phyloP scores from a whole-genome alignment of 2,113 vertebrate genomes.

The Verasper variegatus region DNA sequence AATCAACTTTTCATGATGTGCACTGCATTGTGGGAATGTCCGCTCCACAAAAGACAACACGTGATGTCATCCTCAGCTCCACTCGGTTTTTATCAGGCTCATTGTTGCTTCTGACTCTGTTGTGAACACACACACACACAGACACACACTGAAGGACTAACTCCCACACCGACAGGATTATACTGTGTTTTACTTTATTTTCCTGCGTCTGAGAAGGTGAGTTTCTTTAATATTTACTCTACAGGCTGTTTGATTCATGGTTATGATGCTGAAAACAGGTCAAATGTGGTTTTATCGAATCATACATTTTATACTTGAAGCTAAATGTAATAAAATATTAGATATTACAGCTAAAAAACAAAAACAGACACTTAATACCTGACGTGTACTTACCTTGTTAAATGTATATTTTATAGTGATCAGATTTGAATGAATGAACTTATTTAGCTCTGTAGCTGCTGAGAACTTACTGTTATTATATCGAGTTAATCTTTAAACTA shows the following conservation, averaged over 20 bases:
- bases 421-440: too few relatives aligned
- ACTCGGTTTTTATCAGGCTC: slow-evolving; percentile 46
- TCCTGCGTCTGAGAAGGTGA: slow-evolving; percentile 40
- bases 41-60: slow-evolving; percentile 18
- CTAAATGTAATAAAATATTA: background rate
- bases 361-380: background rate
- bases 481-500: too few relatives aligned
- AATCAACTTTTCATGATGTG: background rate
- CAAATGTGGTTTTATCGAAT: background rate
- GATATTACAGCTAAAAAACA: too few relatives aligned
- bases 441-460: too few relatives aligned
- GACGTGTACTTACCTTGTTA: background rate
- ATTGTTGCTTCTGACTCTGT: slow-evolving; percentile 43
- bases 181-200: background rate
- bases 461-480: too few relatives aligned
- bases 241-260: background rate
- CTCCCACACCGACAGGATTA: slow-evolving; percentile 23
- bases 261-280: background rate
- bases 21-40: slow-evolving; percentile 31
- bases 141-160: slow-evolving; percentile 15
- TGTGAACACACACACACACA: slow-evolving; percentile 21
- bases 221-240: background rate
- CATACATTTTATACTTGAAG: background rate
- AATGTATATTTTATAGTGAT: background rate
- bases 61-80: slow-evolving; percentile 64